These are phyloP conservation scores for Lasiurus cinereus DNA, from an alignment of 2,113 vertebrate species.

Conservation along the genomic window DNA sequence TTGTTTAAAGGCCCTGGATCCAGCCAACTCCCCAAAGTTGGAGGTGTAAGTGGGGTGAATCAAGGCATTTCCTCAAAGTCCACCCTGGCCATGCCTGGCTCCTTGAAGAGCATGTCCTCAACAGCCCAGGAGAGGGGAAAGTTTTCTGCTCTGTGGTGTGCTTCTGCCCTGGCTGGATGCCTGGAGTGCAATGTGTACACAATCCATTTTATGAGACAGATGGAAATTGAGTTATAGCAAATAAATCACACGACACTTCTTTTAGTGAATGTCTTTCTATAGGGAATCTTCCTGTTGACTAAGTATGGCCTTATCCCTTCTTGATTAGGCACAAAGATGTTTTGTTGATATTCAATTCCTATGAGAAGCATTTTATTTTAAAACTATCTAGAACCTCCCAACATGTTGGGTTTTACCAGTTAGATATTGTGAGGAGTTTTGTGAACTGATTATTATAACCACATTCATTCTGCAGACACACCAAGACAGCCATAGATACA, in stretches of 20 bases:
- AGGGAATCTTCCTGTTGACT: slow-evolving; percentile 68
- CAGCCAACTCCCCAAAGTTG: not conserved
- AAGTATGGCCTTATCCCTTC: slow-evolving; percentile 54
- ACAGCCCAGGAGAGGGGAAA: not conserved
- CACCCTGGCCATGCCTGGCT: not conserved
- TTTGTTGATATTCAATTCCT: slow-evolving; percentile 58
- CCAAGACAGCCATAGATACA: not conserved
- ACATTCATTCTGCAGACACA: not conserved
- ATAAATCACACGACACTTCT: slow-evolving; percentile 74
- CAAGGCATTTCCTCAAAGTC: not conserved
- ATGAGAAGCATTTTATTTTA: slow-evolving; percentile 65
- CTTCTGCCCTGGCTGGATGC: slow-evolving; percentile 54
- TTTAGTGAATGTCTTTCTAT: slow-evolving; percentile 58
- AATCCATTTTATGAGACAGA: slow-evolving; percentile 72
- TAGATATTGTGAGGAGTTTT: not conserved
- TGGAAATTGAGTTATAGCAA: slow-evolving; percentile 73
- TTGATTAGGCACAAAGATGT: slow-evolving; percentile 66
- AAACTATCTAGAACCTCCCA: slow-evolving; percentile 45
- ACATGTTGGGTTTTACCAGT: not conserved
- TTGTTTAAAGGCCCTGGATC: not conserved
- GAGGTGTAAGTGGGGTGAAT: not conserved
- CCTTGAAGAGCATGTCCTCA: slow-evolving; percentile 37
- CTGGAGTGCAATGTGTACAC: slow-evolving; percentile 64
- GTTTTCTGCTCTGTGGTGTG: not conserved
- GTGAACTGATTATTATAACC: not conserved